Conservation (phyloP, 35 echinoderm and acorn worm genomes). For the Anneissia japonica region DNA sequence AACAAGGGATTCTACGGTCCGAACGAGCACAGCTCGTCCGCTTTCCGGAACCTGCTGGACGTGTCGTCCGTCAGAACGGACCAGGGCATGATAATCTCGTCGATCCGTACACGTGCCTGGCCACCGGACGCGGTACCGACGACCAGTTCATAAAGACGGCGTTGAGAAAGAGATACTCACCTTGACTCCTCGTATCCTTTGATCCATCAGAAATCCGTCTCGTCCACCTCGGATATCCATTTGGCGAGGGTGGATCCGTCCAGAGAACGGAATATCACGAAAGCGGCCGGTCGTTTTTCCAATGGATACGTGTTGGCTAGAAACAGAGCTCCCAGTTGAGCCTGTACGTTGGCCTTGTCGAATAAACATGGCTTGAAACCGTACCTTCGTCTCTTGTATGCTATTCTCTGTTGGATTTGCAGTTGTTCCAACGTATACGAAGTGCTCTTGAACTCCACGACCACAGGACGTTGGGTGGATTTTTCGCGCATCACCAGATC, state of each 20-base stretch:
- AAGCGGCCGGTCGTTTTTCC: not conserved
- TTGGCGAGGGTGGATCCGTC: not conserved
- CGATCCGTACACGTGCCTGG: not conserved
- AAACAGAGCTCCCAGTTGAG: not conserved
- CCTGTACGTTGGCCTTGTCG: not conserved
- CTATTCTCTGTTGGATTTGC: not conserved
- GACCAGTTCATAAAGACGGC: not conserved
- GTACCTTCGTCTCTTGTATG: not conserved
- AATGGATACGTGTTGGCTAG: not conserved
- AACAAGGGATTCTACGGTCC: conserved; percentile 2
- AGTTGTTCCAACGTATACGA: not conserved
- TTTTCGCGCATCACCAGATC: not conserved
- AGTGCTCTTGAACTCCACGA: not conserved
- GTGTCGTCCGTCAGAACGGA: not conserved
- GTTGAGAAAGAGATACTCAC: not conserved
- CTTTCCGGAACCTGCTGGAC: not conserved
- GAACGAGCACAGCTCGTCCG: not conserved
- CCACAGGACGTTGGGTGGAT: not conserved
- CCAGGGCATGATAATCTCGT: not conserved
- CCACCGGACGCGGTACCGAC: not conserved
- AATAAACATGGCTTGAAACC: not conserved
- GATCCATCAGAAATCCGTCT: not conserved
- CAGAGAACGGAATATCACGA: not conserved
- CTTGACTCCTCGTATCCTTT: not conserved
- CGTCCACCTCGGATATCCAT: not conserved